Conservation (phyloP, 1,140 invertebrate genomes). For the Acromyrmex echinatior region DNA sequence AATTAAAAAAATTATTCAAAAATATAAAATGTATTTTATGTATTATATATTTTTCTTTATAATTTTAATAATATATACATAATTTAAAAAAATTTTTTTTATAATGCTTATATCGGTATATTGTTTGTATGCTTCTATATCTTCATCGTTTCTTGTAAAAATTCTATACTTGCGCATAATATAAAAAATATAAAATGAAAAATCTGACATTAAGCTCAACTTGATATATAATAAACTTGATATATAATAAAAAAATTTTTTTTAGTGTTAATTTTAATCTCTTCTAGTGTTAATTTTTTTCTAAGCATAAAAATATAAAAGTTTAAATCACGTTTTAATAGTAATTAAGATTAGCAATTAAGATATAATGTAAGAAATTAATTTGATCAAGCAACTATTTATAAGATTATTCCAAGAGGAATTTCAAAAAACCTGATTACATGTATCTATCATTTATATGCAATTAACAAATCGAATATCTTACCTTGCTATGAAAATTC, state of each 20-base stretch:
- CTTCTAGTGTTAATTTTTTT: not conserved
- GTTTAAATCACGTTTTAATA: not conserved
- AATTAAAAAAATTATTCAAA: not conserved
- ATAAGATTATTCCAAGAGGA: not conserved
- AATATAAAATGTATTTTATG: not conserved
- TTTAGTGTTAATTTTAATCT: no score
- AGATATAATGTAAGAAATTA: not conserved
- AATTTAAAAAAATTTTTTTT: not conserved
- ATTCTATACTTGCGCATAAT: not conserved
- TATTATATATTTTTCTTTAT: not conserved
- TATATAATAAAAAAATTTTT: not conserved
- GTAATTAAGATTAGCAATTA: not conserved
- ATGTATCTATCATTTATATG: not conserved
- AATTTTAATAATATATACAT: not conserved
- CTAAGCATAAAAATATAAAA: not conserved
- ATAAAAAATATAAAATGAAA: not conserved
- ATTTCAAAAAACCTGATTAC: not conserved
- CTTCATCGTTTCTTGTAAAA: not conserved
- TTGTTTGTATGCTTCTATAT: not conserved
- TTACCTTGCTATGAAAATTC: slow-evolving; percentile 76
- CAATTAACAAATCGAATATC: slow-evolving; percentile 22
- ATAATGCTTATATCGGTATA: no score
- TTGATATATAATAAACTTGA: not conserved
- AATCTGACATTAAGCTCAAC: not conserved
- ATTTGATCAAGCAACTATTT: not conserved